Percentiles rank a stretch among this genome's conserved stretches.
These are phyloP conservation scores for Panopea generosa DNA, from an alignment of 2,888 invertebrate species.

Conservation along the genomic window DNA sequence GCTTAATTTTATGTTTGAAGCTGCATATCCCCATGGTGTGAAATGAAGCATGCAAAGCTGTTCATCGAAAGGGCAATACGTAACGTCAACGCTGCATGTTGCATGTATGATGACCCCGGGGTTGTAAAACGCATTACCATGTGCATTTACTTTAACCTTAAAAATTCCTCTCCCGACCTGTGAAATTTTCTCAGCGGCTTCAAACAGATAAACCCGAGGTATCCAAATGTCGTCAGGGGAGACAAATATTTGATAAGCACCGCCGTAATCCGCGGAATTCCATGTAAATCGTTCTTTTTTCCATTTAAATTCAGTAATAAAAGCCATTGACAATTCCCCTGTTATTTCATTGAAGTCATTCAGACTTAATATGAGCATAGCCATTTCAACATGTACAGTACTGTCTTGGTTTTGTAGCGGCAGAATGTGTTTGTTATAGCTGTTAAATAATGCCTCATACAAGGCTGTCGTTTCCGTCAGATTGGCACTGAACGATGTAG, in stretches of 20 bases:
- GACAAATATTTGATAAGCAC: conserved; percentile 13
- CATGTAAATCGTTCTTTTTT: conserved; percentile 34
- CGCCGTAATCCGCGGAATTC: conserved; percentile 31
- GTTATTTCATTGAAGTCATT: conserved; percentile 46
- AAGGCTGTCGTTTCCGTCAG: conserved; percentile 14
- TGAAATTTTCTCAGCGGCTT: conserved; percentile 16
- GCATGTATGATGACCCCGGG: background rate
- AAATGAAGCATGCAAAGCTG: too few species aligned
- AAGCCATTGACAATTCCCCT: conserved; percentile 30
- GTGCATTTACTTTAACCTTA: conserved; percentile 18
- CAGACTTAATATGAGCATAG: conserved; percentile 12
- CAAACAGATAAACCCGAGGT: conserved; percentile 33
- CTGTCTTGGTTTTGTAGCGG: conserved; percentile 21
- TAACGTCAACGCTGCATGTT: too few species aligned
- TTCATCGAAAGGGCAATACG: too few species aligned
- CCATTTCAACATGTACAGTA: conserved; percentile 7
- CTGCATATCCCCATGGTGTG: too few species aligned
- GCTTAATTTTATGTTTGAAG: too few species aligned
- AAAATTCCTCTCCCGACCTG: conserved; percentile 16
- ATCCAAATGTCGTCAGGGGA: conserved; percentile 36
- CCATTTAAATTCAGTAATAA: conserved; percentile 25
- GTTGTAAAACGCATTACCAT: background rate
- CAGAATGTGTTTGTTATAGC: conserved; percentile 25
- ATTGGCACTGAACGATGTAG: too few species aligned
- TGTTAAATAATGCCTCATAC: conserved; percentile 17